Evolutionary conservation across 2,797 vertebrate genomes (phyloP), one percentile per base, ranked within the genome.

Genomic region (Apogon hyalosoma): DNA sequence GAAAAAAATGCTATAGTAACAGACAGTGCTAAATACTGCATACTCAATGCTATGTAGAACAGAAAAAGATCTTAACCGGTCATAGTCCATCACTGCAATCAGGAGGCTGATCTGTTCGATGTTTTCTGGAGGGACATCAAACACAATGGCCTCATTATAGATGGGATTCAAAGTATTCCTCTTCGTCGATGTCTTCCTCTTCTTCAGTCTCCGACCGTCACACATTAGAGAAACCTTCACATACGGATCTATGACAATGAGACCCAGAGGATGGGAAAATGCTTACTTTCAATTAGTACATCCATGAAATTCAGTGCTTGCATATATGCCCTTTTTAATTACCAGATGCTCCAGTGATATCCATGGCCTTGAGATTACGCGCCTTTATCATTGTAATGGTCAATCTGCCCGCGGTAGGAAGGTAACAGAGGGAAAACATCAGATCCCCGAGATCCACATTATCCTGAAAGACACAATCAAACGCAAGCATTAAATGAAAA

Each of bases 311-410:
- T 41, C 4, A 43, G 49, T 15, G 51, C 13, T 48, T 39, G 46
- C 28, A 41, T 33, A 63, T 38, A 62, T 6, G 31, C 62, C 56
- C 2, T 61, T 61, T 77, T 69, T 39, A 66, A 69, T 86, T 92
- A 99, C 98, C 98, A 91, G 98, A 99, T 90, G 98, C 98, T 85
- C 98, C 98, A 6, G 98, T 99, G 88, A 99, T 99, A 89, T 99
- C 98, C 98, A 99, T 99, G 75, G 98, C 98, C 88, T 99, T 99
- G 69, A 99, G 94, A 87, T 99, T 99, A 70, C 97, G 94, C 69
- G 98, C 98, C 87, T 99, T 98, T 91, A 99, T 98, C 91, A 99
- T 94, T 59, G 98, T 99, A 75, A 99, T 98, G 73, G 98, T 99
- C 87, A 99, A 87, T 89, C 98, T 96, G 71, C 97, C 98, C 19